phyloP scores from a whole-genome alignment of 2,888 invertebrate species.

The Endotricha flammealis region DNA sequence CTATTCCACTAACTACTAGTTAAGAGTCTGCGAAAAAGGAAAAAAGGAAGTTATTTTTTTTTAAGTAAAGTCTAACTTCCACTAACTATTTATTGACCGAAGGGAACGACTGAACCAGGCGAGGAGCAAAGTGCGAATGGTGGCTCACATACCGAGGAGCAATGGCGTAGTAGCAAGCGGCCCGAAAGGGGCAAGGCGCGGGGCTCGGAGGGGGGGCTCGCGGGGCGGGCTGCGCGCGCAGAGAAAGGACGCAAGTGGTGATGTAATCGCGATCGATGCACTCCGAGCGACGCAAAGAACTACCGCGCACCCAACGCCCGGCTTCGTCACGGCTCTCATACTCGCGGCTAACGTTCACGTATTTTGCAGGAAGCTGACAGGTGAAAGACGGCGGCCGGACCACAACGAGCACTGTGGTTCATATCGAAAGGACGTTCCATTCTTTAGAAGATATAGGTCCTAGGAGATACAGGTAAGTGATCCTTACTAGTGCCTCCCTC shows the following conservation, averaged over 20 bases:
- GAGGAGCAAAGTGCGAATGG: constrained; percentile 69
- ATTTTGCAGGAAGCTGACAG: constrained; percentile 19
- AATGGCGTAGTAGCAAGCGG: constrained; percentile 49
- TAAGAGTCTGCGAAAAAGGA: constrained; percentile 30
- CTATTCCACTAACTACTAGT: constrained; percentile 25
- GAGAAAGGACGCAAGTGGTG: constrained; percentile 73
- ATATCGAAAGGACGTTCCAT: constrained; percentile 14
- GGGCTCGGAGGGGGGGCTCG: constrained; percentile 32
- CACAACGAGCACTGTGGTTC: constrained; percentile 6
- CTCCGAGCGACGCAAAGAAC: constrained; percentile 47
- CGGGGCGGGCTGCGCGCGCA: constrained; percentile 66
- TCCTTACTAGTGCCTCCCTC: constrained; percentile 45
- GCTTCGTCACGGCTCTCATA: constrained; percentile 13
- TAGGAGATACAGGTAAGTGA: constrained; percentile 45
- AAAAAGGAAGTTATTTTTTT: too few species aligned
- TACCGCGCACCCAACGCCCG: constrained; percentile 29
- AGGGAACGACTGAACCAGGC: constrained; percentile 47
- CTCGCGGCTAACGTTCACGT: constrained; percentile 11
- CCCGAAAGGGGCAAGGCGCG: constrained; percentile 45
- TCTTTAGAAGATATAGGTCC: constrained; percentile 11
- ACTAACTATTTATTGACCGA: constrained; percentile 33
- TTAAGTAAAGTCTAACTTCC: constrained; percentile 51
- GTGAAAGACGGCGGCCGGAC: constrained; percentile 5
- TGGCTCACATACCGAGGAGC: constrained; percentile 52
- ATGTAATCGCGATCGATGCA: constrained; percentile 78